phyloP scores from a whole-genome alignment of 2,888 invertebrate species.

The Sinopyrophorus schimmeli region DNA sequence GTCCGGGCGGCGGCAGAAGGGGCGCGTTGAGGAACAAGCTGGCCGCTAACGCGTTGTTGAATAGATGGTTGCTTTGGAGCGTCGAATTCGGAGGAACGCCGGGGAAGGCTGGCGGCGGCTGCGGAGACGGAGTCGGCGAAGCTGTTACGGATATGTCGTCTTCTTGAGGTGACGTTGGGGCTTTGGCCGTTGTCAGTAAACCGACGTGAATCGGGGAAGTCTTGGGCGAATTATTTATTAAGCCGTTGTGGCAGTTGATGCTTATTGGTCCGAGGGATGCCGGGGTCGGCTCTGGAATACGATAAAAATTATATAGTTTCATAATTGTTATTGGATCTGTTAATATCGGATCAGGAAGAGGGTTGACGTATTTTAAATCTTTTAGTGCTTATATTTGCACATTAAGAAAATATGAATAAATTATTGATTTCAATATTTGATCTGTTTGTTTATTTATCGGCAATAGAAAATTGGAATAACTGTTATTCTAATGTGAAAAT shows the following conservation, averaged over 20 bases:
- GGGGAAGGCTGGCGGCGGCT: slow-evolving; percentile 51
- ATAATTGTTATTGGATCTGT: too few relatives aligned
- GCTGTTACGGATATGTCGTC: slow-evolving; percentile 69
- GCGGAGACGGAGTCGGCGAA: slow-evolving; percentile 63
- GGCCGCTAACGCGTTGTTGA: slow-evolving; percentile 66
- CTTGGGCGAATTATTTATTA: slow-evolving; percentile 73
- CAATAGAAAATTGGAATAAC: too few relatives aligned
- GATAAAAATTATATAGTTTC: too few relatives aligned
- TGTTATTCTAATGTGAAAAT: too few relatives aligned
- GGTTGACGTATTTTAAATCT: too few relatives aligned
- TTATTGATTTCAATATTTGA: too few relatives aligned
- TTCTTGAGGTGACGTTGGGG: slow-evolving; percentile 61
- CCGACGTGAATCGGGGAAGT: slow-evolving; percentile 59
- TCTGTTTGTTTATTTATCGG: too few relatives aligned
- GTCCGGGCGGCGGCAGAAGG: slow-evolving; percentile 73
- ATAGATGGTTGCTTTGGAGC: slow-evolving; percentile 52
- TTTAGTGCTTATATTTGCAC: too few relatives aligned
- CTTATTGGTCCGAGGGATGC: slow-evolving; percentile 54
- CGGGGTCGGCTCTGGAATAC: slow-evolving; percentile 51
- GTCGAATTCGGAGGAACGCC: slow-evolving; percentile 51
- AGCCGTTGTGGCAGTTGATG: slow-evolving; percentile 60
- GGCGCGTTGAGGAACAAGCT: slow-evolving; percentile 76
- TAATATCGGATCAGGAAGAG: too few relatives aligned
- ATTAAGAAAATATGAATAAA: too few relatives aligned
- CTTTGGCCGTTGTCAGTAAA: slow-evolving; percentile 55